Percentiles rank a stretch among this genome's conserved stretches.
Conservation (phyloP, 2,113 vertebrate species). For the Hyla sarda region DNA sequence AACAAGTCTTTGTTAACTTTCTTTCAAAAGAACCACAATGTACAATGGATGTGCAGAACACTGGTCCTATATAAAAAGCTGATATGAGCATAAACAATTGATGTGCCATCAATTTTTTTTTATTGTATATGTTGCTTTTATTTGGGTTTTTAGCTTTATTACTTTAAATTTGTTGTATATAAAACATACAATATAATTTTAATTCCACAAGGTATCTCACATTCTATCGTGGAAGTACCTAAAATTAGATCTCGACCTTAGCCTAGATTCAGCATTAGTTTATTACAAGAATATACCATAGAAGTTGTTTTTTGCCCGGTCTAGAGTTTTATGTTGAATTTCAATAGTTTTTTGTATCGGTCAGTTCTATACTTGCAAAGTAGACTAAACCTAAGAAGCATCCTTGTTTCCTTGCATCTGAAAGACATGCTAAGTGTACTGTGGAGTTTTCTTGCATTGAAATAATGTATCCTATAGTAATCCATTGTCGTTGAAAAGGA, state of each 20-base stretch:
- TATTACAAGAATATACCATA: too few relatives aligned
- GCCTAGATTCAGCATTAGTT: too few relatives aligned
- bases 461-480: not conserved
- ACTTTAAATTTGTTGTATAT: not conserved
- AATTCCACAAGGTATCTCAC: too few relatives aligned
- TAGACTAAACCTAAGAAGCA: not conserved
- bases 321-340: not conserved
- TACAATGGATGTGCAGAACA: not conserved
- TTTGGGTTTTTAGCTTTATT: not conserved
- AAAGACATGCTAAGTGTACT: not conserved
- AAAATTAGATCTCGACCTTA: too few relatives aligned
- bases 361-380: not conserved
- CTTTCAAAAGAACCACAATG: not conserved
- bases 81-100: not conserved
- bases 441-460: not conserved
- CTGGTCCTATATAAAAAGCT: not conserved
- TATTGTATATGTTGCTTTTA: not conserved
- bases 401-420: not conserved
- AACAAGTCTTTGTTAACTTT: constrained; percentile 32
- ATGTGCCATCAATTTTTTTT: not conserved
- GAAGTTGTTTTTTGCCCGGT: too few relatives aligned
- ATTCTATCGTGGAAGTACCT: too few relatives aligned
- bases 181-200: not conserved
- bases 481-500: not conserved
- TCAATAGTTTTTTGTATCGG: not conserved